Base-by-base conservation (phyloP, 2,113 vertebrate species). In the Oryzias javanicus region DNA sequence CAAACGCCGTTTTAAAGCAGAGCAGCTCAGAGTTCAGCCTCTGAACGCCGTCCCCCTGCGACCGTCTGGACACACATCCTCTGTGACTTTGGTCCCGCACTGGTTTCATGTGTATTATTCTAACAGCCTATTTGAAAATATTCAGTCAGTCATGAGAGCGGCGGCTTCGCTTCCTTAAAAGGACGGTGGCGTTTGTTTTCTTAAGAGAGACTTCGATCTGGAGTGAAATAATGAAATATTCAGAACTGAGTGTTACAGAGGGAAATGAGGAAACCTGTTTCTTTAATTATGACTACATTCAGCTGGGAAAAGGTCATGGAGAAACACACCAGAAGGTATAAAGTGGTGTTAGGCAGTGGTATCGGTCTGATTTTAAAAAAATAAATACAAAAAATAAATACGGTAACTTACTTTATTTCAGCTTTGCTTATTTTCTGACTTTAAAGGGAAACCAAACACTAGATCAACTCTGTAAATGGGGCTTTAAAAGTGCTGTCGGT, bases 121-220 rank as follows among this genome's bases (percentile, higher is more conserved):
- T 67, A 79, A 63, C 66, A n/a, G 45, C 0, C 13, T 68, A 65
- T 77, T 82, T 87, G 44, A 5, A 72, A 57, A 65, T 71, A 42
- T 25, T 42, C n/a, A 16, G 52, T 61, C 59, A 15, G 79, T 78
- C 83, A 87, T 72, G 49, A 64, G 83, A 86, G 85, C 67, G 66
- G 64, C 62, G 60, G 56, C 42, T 70, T 55, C 22, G 64, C 72
- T 76, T 72, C 64, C 71, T 60, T 63, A 55, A 64, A 60, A 67
- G 78, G 54, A 74, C 35, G 47, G 7, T 58, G 22, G 49, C 46
- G 70, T 76, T 82, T 79, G 71, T 86, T 80, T 82, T 79, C 58
- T 72, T 77, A 55, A 72, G 70, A 79, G 35, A 55, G 55, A 12
- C 57, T 67, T 63, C 52, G 27, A 57, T 71, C 70, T 70, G 81